Base-by-base conservation (phyloP, 2,888 invertebrate species). In the Amphiduros pacificus region DNA sequence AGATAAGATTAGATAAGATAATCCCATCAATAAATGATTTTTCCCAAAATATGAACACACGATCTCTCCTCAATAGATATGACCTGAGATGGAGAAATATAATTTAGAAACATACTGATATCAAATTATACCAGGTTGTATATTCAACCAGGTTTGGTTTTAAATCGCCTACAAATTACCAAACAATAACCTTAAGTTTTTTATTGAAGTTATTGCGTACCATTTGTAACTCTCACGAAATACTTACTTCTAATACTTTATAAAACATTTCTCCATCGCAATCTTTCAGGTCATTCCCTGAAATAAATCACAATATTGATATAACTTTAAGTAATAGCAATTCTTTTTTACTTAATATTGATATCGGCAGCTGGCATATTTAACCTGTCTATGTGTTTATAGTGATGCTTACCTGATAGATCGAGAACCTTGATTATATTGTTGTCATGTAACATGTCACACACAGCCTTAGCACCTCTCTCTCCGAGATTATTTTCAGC, bases 401-500 rank as follows among this genome's bases (percentile, higher is more conserved):
- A 9, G n/a, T n/a, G 17, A n/a, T 9, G 2, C 50, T 50, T 70
- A 68, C 77, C 76, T 60, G 77, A 76, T 22, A 77, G 60, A 61
- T 76, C 72, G 6, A 76, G 52, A 0, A 64, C 60, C 17, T 60
- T 57, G 11, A 77, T 65, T 24, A 66, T 62, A 28, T 73, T 70
- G 60, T 77, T 74, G 49, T 74, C 72, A 31, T 55, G 32, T 52
- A 77, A 62, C 63, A 71, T 65, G 17, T 70, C 61, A 64, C 74
- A 73, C 27, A 77, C 63, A 28, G 71, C 69, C 41, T 70, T 66
- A 17, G 71, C 72, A 20, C 76, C 77, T 14, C 64, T 60, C 6
- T 71, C 66, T 9, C 72, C 71, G 26, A 77, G 59, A 41, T 62
- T 57, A 60, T 77, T 77, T 61, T 77, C 76, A 2, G 73, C n/a